phyloP scores from a whole-genome alignment of 2,888 invertebrate species.

The Nomada fucata region DNA sequence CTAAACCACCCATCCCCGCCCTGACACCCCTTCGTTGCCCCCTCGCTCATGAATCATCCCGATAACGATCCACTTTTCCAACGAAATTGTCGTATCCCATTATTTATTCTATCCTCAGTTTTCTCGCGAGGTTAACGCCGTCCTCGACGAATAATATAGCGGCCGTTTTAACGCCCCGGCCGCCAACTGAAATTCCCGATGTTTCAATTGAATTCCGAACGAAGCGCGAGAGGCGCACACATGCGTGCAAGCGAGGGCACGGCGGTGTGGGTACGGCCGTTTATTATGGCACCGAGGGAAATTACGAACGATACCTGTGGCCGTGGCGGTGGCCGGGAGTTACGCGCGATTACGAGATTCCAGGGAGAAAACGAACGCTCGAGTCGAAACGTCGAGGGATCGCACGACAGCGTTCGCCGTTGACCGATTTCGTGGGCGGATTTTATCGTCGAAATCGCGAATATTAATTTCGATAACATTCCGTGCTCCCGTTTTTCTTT shows the following conservation, averaged over 20 bases:
- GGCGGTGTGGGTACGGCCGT: slow-evolving; percentile 2
- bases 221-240: slow-evolving; percentile 15
- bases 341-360: not conserved
- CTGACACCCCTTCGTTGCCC: not conserved
- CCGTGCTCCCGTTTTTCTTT: no score
- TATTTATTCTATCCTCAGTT: slow-evolving; percentile 19
- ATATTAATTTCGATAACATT: no score
- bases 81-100: slow-evolving; percentile 27
- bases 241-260: not conserved
- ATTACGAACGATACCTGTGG: slow-evolving; percentile 29
- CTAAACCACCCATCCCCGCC: not conserved
- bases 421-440: no score
- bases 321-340: not conserved
- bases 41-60: slow-evolving; percentile 19
- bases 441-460: no score
- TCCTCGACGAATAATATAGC: not conserved
- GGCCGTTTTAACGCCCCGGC: slow-evolving; percentile 17
- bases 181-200: slow-evolving; percentile 38
- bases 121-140: not conserved
- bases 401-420: no score
- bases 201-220: slow-evolving; percentile 48
- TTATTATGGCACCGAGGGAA: slow-evolving; percentile 30
- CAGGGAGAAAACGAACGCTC: not conserved
- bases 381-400: not conserved
- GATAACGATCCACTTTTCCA: slow-evolving; percentile 42